Base-by-base conservation (phyloP, 2,797 vertebrate species). In the Cottoperca gobio region DNA sequence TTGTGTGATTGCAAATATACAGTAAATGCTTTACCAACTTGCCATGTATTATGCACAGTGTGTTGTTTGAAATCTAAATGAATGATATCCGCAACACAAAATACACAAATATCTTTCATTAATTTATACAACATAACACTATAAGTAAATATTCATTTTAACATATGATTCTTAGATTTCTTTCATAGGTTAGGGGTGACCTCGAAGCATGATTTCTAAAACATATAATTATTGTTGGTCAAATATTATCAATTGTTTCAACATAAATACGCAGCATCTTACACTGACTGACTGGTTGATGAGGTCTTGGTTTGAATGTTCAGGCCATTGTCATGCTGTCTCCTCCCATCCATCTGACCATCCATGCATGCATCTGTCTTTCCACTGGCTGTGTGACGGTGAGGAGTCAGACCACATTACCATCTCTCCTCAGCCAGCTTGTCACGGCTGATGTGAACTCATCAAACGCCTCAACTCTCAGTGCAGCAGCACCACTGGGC, bases 391-490 rank as follows among this genome's bases (percentile, higher is more conserved):
- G 72, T 46, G 84, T 73, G 82, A 62, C 26, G 19, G 76, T 45
- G 64, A n/a, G 70, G 75, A 89, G 80, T 88, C 88, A 35, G 73
- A 77, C 71, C 80, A 76, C 83, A 81, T 86, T 59, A 79, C 73
- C 5, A 23, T 80, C 76, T 81, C 78, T 67, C 52, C 66, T 64
- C 75, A 31, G 79, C 61, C 81, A 19, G 73, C 86, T 64, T 89
- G 90, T 90, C 90, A 89, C 74, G 75, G 70, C 82, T 81, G 83
- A 89, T 63, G 86, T 76, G 80, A 86, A 78, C 78, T 85, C 84
- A 80, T 91, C 90, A 86, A 88, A 85, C 52, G 72, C 69, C 75
- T 72, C n/a, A 63, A 50, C 57, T 85, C 71, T 59, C 42, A 14
- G 74, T 67, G 79, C 76, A 73, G 79, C 71, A 70, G 75, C 81